phyloP scores from a whole-genome alignment of 2,888 invertebrate genomes.

The Marasmarcha lunaedactyla region DNA sequence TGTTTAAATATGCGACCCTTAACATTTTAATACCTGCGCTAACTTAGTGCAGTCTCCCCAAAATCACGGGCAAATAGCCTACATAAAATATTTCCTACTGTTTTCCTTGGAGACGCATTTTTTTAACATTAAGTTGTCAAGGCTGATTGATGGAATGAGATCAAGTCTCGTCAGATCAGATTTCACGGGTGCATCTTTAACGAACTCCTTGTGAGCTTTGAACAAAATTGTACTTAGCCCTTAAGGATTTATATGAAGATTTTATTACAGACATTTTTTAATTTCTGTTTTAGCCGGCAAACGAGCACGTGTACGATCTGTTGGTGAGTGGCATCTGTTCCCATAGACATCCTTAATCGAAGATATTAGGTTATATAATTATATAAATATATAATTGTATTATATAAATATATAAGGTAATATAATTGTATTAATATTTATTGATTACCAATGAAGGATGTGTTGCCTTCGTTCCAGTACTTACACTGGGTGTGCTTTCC shows the following conservation, averaged over 20 bases:
- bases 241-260: background rate
- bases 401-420: no score
- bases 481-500: no score
- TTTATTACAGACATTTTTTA: no score
- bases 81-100: background rate
- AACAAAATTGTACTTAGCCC: background rate
- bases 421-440: no score
- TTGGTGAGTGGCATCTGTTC: background rate
- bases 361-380: background rate
- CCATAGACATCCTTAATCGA: background rate
- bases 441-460: no score
- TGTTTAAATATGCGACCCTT: no score
- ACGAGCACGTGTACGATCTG: background rate
- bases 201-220: constrained; percentile 15
- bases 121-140: constrained; percentile 63
- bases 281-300: background rate
- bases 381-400: no score
- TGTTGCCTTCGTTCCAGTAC: no score
- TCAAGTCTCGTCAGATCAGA: constrained; percentile 21
- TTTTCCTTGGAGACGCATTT: constrained; percentile 34
- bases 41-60: no score
- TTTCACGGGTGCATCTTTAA: constrained; percentile 47
- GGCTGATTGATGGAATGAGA: constrained; percentile 58
- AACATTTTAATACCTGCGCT: no score
- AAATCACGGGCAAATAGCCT: no score